phyloP scores from a whole-genome alignment of 35 echinoderm and acorn worm genomes.

The Ophioderma brevispina region DNA sequence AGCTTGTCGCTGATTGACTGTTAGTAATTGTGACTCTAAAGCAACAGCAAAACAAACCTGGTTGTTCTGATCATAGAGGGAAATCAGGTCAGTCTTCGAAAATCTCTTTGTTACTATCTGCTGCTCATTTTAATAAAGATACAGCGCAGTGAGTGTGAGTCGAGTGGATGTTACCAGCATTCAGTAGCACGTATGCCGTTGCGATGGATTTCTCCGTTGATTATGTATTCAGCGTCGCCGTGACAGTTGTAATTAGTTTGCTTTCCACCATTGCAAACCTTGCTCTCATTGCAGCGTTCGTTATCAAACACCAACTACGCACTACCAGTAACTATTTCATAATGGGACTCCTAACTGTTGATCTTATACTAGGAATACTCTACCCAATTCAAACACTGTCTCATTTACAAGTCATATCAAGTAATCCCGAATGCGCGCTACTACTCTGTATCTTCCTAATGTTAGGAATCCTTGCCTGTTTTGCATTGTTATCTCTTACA shows the following conservation, averaged over 20 bases:
- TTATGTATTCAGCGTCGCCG: neutral
- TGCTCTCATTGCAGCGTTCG: neutral
- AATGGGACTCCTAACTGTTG: neutral
- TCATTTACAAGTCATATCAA: neutral
- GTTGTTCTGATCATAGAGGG: too few relatives aligned
- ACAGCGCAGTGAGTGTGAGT: too few relatives aligned
- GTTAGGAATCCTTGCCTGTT: neutral
- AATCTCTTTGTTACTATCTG: too few relatives aligned
- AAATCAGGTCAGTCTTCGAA: too few relatives aligned
- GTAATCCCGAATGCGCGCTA: neutral
- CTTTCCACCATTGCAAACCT: neutral
- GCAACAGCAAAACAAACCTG: too few relatives aligned
- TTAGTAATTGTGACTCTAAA: too few relatives aligned
- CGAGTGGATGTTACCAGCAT: too few relatives aligned
- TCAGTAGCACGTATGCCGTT: too few relatives aligned
- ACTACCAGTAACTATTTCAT: constrained; percentile 4
- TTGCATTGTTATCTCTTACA: neutral
- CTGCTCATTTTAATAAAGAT: too few relatives aligned
- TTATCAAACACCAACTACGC: neutral
- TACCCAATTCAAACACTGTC: neutral
- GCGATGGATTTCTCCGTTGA: neutral
- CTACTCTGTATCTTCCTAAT: neutral
- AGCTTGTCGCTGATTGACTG: too few relatives aligned
- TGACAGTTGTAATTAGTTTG: neutral
- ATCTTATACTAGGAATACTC: neutral